Conservation (phyloP, 2,888 invertebrate species). For the Aleiodes leptofemur region DNA sequence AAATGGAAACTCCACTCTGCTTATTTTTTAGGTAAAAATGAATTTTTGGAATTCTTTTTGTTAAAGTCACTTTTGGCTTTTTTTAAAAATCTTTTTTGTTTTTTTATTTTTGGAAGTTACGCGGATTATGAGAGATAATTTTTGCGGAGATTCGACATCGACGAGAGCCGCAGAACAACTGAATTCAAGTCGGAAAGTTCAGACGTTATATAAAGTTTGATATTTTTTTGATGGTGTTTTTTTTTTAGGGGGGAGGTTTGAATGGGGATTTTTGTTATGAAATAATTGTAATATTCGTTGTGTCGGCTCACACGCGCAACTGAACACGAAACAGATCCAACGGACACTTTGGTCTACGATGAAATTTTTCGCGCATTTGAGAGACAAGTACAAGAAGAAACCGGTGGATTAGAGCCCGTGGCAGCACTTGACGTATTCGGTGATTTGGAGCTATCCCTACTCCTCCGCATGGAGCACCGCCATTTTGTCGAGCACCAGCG, state of each 20-base stretch:
- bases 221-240: not conserved
- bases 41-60: not conserved
- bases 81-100: conserved; percentile 7
- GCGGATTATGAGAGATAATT: not conserved
- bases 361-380: conserved; percentile 34
- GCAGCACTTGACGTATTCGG: conserved; percentile 7
- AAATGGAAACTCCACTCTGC: not conserved
- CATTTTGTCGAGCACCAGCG: too few relatives aligned
- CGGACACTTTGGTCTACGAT: conserved; percentile 24
- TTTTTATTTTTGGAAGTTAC: not conserved
- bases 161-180: conserved; percentile 38
- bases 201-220: not conserved
- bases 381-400: not conserved
- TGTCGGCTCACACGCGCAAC: conserved; percentile 17
- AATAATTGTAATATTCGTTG: not conserved
- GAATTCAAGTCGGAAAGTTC: not conserved
- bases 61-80: conserved; percentile 21
- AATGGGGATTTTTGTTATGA: too few relatives aligned
- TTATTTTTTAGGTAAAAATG: too few relatives aligned
- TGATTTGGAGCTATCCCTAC: too few relatives aligned
- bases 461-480: too few relatives aligned
- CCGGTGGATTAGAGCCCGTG: not conserved
- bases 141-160: conserved; percentile 4
- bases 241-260: not conserved
- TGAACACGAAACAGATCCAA: conserved; percentile 11